Percentiles rank a stretch among this genome's conserved stretches.
Conservation (phyloP, 2,888 invertebrate genomes). For the Acronicta psi region DNA sequence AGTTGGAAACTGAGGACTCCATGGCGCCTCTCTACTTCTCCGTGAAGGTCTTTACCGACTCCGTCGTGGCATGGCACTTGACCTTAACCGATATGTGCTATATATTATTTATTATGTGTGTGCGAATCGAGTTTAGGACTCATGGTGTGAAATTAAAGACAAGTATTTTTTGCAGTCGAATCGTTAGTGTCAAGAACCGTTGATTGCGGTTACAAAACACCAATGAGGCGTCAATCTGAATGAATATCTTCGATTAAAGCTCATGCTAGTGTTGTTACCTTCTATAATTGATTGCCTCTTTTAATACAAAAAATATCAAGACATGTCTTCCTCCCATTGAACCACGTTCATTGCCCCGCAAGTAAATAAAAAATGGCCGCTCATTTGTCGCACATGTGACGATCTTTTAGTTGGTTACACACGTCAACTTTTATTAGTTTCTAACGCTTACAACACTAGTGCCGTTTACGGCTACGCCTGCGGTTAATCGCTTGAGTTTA, state of each 20-base stretch:
- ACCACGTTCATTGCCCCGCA: slow-evolving; percentile 59
- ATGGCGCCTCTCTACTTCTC: too few species aligned
- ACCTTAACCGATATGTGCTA: too few species aligned
- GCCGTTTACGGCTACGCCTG: slow-evolving; percentile 33
- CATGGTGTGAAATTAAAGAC: too few species aligned
- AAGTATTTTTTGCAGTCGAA: neutral
- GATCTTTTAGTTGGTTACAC: slow-evolving; percentile 57
- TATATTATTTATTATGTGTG: too few species aligned
- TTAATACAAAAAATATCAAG: slow-evolving; percentile 16
- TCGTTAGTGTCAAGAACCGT: neutral
- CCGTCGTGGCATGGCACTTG: too few species aligned
- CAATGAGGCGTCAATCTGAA: slow-evolving; percentile 3
- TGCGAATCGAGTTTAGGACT: too few species aligned
- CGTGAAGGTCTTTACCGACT: too few species aligned
- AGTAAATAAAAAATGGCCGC: slow-evolving; percentile 71
- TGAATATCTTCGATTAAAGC: slow-evolving; percentile 10
- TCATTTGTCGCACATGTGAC: slow-evolving; percentile 77
- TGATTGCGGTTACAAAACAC: slow-evolving; percentile 9
- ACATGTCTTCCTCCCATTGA: slow-evolving; percentile 12
- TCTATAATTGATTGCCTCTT: slow-evolving; percentile 24
- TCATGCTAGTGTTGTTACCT: slow-evolving; percentile 2
- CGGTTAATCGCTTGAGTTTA: slow-evolving; percentile 38
- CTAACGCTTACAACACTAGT: slow-evolving; percentile 53
- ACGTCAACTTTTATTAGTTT: slow-evolving; percentile 63
- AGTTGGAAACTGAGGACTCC: too few species aligned